A percentile compares a stretch with the other conserved stretches of the same genome.
Conservation (phyloP, 1,140 invertebrate genomes). For the Chlorops oryzae region DNA sequence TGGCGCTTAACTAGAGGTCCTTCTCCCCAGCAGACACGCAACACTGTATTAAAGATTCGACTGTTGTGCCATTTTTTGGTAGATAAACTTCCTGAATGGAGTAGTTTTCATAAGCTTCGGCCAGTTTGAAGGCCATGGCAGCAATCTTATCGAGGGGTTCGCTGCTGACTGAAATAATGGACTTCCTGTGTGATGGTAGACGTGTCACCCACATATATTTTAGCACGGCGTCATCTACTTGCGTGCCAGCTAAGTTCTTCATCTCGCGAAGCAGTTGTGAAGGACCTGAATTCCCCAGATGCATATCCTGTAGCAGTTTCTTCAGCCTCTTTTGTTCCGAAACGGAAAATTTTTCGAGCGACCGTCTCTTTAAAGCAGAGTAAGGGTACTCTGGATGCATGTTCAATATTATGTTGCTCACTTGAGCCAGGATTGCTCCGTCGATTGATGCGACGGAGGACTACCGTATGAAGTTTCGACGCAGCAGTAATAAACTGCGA, state of each 20-base stretch:
- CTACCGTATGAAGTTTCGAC: slow-evolving; percentile 2
- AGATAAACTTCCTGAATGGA: no score
- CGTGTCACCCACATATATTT: slow-evolving; percentile 23
- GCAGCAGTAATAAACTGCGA: slow-evolving; percentile 4
- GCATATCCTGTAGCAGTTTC: slow-evolving; percentile 21
- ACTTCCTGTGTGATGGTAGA: slow-evolving; percentile 4
- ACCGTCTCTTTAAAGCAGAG: not conserved
- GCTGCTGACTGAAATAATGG: no score
- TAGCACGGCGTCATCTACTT: slow-evolving; percentile 6
- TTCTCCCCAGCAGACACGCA: no score
- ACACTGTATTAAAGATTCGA: no score
- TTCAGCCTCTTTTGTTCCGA: slow-evolving; percentile 18
- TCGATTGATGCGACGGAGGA: slow-evolving; percentile 6
- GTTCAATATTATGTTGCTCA: slow-evolving; percentile 12
- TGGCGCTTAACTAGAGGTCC: no score
- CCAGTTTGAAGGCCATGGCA: no score
- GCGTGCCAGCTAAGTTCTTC: slow-evolving; percentile 1
- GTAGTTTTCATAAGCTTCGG: no score
- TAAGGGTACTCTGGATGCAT: slow-evolving; percentile 16
- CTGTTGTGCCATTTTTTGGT: no score
- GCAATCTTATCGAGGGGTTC: no score
- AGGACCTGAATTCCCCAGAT: slow-evolving; percentile 26
- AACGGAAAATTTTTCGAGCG: slow-evolving; percentile 8
- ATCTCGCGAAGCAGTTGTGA: slow-evolving; percentile 21
- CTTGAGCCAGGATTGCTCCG: slow-evolving; percentile 4